These are phyloP conservation scores for Beaufortia kweichowensis DNA, from an alignment of 2,113 vertebrate species.

Conservation along the genomic window DNA sequence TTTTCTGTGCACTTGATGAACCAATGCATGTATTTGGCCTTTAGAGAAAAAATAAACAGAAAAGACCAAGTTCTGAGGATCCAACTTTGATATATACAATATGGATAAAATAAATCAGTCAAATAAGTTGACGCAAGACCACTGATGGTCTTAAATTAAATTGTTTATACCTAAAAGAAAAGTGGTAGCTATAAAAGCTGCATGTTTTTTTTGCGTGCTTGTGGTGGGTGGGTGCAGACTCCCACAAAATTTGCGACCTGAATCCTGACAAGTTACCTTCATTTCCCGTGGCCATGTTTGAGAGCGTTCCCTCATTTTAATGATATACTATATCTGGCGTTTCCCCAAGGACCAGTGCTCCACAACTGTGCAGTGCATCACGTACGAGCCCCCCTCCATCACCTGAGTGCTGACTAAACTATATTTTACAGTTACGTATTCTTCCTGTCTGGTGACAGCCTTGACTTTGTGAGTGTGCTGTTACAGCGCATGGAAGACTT, in stretches of 20 bases:
- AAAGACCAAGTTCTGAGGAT: no score
- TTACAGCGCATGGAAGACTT: conserved; percentile 12
- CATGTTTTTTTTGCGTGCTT: no score
- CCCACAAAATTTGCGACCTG: neutral
- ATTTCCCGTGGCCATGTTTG: neutral
- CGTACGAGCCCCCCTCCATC: conserved; percentile 14
- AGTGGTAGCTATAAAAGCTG: no score
- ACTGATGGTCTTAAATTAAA: neutral
- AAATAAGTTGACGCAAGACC: no score
- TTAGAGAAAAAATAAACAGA: no score
- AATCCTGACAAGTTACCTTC: neutral
- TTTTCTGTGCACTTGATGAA: no score
- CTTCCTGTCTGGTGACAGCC: conserved; percentile 34
- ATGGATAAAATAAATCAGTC: no score
- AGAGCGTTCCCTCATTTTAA: conserved; percentile 28
- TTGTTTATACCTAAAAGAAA: neutral
- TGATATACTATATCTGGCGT: conserved; percentile 35
- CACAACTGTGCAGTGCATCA: conserved; percentile 30
- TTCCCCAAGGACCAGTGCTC: conserved; percentile 29
- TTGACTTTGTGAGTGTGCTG: conserved; percentile 28
- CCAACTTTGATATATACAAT: no score
- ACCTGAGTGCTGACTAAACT: conserved; percentile 18
- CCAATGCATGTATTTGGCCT: no score
- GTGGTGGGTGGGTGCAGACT: no score
- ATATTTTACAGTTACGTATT: conserved; percentile 36